These are phyloP conservation scores for Philereme transversata DNA, from an alignment of 2,888 invertebrate species.

Conservation along the genomic window DNA sequence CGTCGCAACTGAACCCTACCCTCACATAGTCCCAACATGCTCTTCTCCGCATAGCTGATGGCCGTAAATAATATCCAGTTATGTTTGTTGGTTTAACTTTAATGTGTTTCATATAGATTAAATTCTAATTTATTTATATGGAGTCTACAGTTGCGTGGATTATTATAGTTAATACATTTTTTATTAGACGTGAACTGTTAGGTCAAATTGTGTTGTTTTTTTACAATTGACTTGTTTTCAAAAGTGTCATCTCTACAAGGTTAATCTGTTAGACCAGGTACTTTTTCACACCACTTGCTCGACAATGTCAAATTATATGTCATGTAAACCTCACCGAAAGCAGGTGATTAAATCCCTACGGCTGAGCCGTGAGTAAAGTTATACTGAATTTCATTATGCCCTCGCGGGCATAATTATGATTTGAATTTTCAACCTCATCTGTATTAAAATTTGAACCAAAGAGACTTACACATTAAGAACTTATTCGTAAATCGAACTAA, in stretches of 20 bases:
- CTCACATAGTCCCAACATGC: conserved; percentile 2
- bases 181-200: conserved; percentile 41
- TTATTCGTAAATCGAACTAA: too few species aligned
- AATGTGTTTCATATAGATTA: conserved; percentile 72
- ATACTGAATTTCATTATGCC: too few species aligned
- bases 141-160: conserved; percentile 48
- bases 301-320: too few species aligned
- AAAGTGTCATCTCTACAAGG: conserved; percentile 5
- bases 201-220: conserved; percentile 36
- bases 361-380: too few species aligned
- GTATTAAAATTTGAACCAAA: too few species aligned
- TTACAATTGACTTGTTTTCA: conserved; percentile 21
- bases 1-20: conserved; percentile 15
- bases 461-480: too few species aligned
- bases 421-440: too few species aligned
- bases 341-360: too few species aligned
- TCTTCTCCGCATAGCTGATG: conserved; percentile 56
- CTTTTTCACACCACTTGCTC: too few species aligned
- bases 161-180: conserved; percentile 46
- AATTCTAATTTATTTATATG: conserved; percentile 69
- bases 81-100: conserved; percentile 77
- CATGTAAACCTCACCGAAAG: too few species aligned
- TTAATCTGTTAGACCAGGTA: too few species aligned
- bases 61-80: conserved; percentile 73
- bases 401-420: too few species aligned